A percentile compares a stretch with the other conserved stretches of the same genome.
Conservation (phyloP, 2,797 vertebrate genomes). For the Gallinago stenura region DNA sequence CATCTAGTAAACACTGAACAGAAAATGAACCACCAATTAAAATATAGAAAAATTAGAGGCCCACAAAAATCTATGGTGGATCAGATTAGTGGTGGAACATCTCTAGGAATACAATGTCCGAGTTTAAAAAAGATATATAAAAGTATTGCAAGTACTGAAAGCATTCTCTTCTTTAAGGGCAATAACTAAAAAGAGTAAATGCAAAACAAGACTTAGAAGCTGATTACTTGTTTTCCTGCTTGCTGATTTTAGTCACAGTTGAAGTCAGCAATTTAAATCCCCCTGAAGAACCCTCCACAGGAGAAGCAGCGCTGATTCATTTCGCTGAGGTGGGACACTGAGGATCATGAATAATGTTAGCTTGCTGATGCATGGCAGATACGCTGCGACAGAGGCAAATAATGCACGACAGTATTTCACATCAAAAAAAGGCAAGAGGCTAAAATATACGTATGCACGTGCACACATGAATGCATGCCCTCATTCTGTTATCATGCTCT, state of each 20-base stretch:
- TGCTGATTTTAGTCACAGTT: neutral
- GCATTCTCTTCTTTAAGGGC: neutral
- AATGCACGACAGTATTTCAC: neutral
- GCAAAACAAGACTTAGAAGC: neutral
- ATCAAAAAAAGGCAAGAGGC: neutral
- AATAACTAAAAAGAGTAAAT: neutral
- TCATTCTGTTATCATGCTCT: fast-evolving
- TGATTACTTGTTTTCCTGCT: neutral
- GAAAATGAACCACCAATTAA: neutral
- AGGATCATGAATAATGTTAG: neutral
- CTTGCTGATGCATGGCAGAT: neutral
- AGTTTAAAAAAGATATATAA: neutral
- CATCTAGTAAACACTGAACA: neutral
- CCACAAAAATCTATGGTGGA: neutral
- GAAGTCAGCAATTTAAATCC: neutral
- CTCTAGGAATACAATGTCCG: neutral
- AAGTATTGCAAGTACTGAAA: neutral
- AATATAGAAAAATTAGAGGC: neutral
- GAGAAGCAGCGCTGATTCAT: neutral
- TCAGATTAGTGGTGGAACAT: neutral
- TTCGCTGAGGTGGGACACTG: neutral
- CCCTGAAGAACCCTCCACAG: neutral
- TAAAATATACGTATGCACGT: neutral
- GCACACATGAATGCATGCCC: neutral
- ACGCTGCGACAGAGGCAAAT: neutral